Evolutionary conservation across 2,797 vertebrate genomes (phyloP).

Genomic region (Chloroceryle amazona): DNA sequence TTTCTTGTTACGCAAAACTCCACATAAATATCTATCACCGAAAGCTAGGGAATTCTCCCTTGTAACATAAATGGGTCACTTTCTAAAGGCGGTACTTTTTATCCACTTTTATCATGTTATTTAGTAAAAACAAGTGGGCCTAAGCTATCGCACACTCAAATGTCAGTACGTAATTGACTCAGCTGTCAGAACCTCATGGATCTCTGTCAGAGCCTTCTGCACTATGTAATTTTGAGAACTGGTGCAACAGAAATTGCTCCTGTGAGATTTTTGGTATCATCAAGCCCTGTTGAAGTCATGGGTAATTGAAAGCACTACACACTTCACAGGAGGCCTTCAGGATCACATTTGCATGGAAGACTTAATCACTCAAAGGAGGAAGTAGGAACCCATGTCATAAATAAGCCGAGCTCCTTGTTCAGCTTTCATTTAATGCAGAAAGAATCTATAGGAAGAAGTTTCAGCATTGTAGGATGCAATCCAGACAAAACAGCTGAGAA

Average conservation of each 20-base stretch:
- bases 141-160: background rate
- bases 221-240: background rate
- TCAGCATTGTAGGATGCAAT: background rate
- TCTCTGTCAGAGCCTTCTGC: accelerated
- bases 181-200: background rate
- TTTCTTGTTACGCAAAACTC: background rate
- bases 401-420: background rate
- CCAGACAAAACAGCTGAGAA: background rate
- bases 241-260: background rate
- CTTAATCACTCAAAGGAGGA: background rate
- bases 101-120: background rate
- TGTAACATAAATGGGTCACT: background rate
- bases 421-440: background rate
- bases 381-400: background rate
- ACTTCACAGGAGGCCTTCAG: background rate
- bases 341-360: accelerated
- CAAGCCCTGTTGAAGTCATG: background rate
- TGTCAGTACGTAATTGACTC: background rate
- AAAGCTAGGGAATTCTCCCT: background rate
- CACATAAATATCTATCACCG: background rate
- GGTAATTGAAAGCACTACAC: background rate
- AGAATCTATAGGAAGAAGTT: background rate
- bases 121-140: background rate
- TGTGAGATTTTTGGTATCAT: background rate
- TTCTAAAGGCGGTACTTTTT: background rate